Base-by-base conservation (phyloP, 1,140 invertebrate species). In the Hesperophylax magnus region DNA sequence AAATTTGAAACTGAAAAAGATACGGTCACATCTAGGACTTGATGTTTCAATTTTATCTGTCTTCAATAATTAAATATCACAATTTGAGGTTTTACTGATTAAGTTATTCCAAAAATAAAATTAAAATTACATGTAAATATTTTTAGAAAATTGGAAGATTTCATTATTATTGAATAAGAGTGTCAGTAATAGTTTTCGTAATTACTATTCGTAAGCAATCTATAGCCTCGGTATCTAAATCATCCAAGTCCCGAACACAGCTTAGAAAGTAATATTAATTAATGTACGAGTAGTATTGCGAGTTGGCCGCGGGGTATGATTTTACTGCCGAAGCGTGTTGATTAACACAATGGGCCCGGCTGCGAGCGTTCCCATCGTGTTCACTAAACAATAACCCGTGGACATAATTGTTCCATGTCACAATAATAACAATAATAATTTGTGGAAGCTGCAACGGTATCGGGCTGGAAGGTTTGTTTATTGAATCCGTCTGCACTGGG, bases 321-420 rank as follows among this genome's bases (percentile, higher is more conserved):
- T 78, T 78, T 78, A 78, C 47, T 39, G 76, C 58, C 58, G 60
- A 78, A 78, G 76, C 76, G 76, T 78, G 76, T 78, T 65, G 60
- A 65, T 65, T 65, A 63, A 65, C 67, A 78, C 76, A 78, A 78
- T 78, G 76, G 71, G 20, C n/a, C 11, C 31, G 52, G 76, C 60
- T 67, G 31, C 60, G 39, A 77, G 65, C n/a, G 61, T 20, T 65
- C 76, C 47, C 60, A 60, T 78, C 76, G 76, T 78, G 76, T 63
- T 34, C 60, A 67, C 76, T 52, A 67, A 61, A 78, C 76, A 65
- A 78, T 78, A 75, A 56, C 71, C 71, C 54, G 71, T 75, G 71
- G 71, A 75, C 71, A 58, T 75, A 75, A 75, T 75, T 75, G 71
- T 75, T 75, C 27, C 71, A 75, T 75, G 71, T 75, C 71, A 75